phyloP scores from a whole-genome alignment of 1,140 invertebrate genomes.

The Aporrectodea caliginosa region DNA sequence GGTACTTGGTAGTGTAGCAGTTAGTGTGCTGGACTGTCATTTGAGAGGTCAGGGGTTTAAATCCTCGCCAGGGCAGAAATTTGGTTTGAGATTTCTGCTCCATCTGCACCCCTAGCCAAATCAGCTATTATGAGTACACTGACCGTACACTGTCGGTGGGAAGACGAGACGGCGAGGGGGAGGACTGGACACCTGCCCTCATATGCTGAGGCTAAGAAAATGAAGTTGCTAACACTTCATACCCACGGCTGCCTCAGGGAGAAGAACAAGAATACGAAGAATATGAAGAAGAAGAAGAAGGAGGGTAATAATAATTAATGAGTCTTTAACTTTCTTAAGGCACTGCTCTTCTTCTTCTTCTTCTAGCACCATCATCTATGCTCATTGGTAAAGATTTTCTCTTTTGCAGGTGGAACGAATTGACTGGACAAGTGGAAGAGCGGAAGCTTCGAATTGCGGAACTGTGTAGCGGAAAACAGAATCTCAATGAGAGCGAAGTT shows the following conservation, averaged over 20 bases:
- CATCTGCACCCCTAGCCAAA: no score
- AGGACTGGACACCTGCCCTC: no score
- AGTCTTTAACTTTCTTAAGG: neutral
- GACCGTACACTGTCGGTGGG: no score
- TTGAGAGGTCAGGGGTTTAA: no score
- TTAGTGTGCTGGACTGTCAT: no score
- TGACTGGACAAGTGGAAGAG: slow-evolving; percentile 13
- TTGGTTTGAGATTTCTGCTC: no score
- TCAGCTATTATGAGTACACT: no score
- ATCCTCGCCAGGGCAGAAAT: no score
- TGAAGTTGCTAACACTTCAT: no score
- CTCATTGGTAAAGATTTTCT: neutral
- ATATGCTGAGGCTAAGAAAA: no score
- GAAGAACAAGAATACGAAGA: neutral
- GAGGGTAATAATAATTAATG: neutral
- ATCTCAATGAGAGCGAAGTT: slow-evolving; percentile 37
- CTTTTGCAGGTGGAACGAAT: slow-evolving; percentile 14
- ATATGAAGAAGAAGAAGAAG: neutral
- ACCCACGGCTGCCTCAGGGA: neutral
- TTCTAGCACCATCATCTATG: neutral
- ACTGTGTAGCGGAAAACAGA: slow-evolving; percentile 41
- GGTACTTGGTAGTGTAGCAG: no score
- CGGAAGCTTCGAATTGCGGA: slow-evolving; percentile 38
- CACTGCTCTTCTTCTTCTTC: neutral
- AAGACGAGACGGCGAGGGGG: no score